Evolutionary conservation across 2,888 invertebrate genomes (phyloP), one percentile per base, ranked within the genome.

Genomic region (Ethmia dodecea): DNA sequence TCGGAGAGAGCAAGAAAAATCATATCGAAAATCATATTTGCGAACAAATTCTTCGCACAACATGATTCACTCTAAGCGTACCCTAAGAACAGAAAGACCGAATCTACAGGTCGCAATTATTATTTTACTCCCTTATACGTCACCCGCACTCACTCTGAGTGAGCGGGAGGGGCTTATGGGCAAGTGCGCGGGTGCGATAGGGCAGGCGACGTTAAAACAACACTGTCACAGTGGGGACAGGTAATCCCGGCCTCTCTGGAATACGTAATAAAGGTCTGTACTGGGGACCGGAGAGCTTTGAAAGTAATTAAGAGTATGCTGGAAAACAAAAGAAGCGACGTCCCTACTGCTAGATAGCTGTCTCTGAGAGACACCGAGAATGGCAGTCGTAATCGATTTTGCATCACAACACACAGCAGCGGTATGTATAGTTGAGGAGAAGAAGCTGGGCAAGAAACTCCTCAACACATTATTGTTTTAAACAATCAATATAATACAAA

Each of bases 231-330:
- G 34, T 39, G 36, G 39, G 39, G 34, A 38, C 49, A 52, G 49
- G 56, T 63, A 60, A 61, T 55, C 55, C 55, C 32, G 33, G 47
- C 42, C 47, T 54, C 44, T 49, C 34, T 49, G 44, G 54, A 63
- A 60, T 59, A 60, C 49, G 51, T 55, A 60, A 57, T 57, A 55
- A 51, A 54, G 49, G 43, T 52, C 42, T 37, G n/a, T n/a, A n/a
- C n/a, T n/a, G n/a, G n/a, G 31, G 31, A n/a, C 11, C 10, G 10
- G 8, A 9, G 31, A 14, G 30, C n/a, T 24, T 31, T 31, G 24
- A 24, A 25, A 29, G 34, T 35, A 35, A 35, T 35, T 35, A 35
- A 15, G 16, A 10, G 22, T 22, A 22, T 8, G 8, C 22, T 22
- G 22, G n/a, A 22, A n/a, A 2, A 22, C 22, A 22, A n/a, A 4